Evolutionary conservation across 2,113 vertebrate species (phyloP).

Genomic region (Megaptera novaeangliae): DNA sequence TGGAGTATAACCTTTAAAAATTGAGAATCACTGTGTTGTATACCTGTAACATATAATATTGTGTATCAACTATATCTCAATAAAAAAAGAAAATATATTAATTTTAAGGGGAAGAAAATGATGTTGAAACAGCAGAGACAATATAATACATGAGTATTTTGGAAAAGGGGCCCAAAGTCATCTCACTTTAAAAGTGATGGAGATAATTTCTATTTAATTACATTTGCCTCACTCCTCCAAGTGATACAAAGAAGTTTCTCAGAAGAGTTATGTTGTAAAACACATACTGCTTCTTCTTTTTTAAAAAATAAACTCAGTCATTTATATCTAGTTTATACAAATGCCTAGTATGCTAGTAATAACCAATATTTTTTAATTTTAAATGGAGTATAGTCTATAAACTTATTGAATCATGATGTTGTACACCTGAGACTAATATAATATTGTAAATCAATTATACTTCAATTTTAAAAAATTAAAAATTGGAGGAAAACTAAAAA

Average conservation of each 20-base stretch:
- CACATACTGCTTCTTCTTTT: background rate
- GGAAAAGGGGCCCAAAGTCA: background rate
- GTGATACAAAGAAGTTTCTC: background rate
- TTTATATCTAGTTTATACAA: background rate
- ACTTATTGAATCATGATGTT: background rate
- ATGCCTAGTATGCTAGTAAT: background rate
- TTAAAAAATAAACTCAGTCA: background rate
- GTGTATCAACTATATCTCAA: background rate
- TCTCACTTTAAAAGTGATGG: background rate
- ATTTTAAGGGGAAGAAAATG: background rate
- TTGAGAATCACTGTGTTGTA: background rate
- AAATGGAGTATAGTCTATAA: background rate
- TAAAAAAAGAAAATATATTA: background rate
- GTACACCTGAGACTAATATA: background rate
- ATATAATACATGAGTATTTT: background rate
- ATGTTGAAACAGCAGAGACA: background rate
- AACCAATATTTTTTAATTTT: background rate
- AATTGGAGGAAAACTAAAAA: background rate
- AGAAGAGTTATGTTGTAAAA: background rate
- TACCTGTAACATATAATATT: background rate
- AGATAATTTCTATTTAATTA: background rate
- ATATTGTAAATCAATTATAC: background rate
- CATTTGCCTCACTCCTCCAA: background rate
- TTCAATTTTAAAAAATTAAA: background rate
- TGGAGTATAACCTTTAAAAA: background rate